Evolutionary conservation across 2,888 invertebrate genomes (phyloP).

Genomic region (Camponotus fellah): DNA sequence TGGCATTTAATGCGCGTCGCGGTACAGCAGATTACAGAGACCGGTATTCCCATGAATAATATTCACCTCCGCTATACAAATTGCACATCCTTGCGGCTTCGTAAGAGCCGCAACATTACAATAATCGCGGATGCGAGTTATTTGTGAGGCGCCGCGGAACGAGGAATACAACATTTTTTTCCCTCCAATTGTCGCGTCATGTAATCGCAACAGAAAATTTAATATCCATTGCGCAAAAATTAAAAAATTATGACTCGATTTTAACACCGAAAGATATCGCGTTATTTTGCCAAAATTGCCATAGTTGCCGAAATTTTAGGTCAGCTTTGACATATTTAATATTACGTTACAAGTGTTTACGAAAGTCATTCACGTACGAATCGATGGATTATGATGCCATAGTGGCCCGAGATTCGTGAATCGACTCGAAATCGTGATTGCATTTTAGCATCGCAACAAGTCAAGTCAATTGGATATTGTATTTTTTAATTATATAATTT

Average conservation of each 20-base stretch:
- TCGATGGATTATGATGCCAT: conserved; percentile 30
- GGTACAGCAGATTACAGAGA: conserved; percentile 26
- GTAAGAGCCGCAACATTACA: conserved; percentile 17
- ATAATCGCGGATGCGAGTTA: conserved; percentile 35
- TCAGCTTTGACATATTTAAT: neutral
- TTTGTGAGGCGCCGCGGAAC: conserved; percentile 8
- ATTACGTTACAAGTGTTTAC: neutral
- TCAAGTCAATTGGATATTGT: neutral
- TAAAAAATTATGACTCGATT: neutral
- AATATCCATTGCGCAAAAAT: neutral
- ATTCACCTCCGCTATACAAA: conserved; percentile 33
- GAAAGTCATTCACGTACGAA: neutral
- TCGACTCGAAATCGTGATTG: neutral
- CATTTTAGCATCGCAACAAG: conserved; percentile 29
- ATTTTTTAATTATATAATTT: neutral
- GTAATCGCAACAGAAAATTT: neutral
- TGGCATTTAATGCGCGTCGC: neutral
- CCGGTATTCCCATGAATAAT: conserved; percentile 32
- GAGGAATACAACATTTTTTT: neutral
- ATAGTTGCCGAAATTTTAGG: neutral
- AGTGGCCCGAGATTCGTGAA: conserved; percentile 47
- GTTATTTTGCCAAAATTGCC: neutral
- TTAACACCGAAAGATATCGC: neutral
- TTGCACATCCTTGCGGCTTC: conserved; percentile 36
- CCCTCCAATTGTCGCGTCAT: neutral